phyloP scores from a whole-genome alignment of 2,888 invertebrate species.

The Tiphia femorata region DNA sequence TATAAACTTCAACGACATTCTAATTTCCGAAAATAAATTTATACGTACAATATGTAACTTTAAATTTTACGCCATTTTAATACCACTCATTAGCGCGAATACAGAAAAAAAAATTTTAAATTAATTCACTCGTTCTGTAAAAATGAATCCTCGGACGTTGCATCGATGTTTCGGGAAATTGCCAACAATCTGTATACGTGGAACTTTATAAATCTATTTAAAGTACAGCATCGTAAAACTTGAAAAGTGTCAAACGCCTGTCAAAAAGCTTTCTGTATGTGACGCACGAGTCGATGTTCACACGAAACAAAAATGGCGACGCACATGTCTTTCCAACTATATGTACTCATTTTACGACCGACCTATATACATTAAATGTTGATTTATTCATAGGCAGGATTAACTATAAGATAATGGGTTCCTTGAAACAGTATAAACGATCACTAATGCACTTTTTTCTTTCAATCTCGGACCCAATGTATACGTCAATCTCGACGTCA shows the following conservation, averaged over 20 bases:
- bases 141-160: too few species aligned
- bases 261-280: constrained; percentile 50
- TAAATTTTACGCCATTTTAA: background rate
- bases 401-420: background rate
- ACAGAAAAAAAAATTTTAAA: too few species aligned
- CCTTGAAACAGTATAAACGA: background rate
- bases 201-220: too few species aligned
- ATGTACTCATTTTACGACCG: constrained; percentile 25
- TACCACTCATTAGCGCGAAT: too few species aligned
- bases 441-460: constrained; percentile 12
- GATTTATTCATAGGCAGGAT: constrained; percentile 3
- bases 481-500: too few species aligned
- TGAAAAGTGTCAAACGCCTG: constrained; percentile 14
- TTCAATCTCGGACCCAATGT: too few species aligned
- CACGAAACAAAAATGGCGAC: constrained; percentile 50
- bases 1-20: too few species aligned
- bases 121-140: too few species aligned
- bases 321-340: constrained; percentile 65
- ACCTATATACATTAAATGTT: constrained; percentile 3
- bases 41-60: background rate
- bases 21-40: too few species aligned
- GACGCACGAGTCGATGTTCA: constrained; percentile 61
- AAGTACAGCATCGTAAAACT: constrained; percentile 14
- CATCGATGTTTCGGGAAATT: too few species aligned
- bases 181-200: too few species aligned